Conservation (phyloP, 2,888 invertebrate species). For the Andrena bicolor region DNA sequence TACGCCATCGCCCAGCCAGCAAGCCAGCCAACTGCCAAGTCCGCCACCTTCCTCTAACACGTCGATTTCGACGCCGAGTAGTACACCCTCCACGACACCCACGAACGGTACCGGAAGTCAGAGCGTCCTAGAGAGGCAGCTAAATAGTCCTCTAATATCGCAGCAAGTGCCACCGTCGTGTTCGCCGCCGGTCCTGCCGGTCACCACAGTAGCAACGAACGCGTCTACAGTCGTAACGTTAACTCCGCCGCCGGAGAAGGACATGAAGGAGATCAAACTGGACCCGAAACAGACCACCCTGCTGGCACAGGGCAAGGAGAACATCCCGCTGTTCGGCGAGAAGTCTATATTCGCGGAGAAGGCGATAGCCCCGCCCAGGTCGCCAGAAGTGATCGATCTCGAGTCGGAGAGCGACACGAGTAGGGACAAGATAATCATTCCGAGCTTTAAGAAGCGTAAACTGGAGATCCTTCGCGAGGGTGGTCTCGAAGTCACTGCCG, state of each 20-base stretch:
- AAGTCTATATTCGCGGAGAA: constrained; percentile 81
- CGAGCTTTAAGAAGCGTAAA: constrained; percentile 89
- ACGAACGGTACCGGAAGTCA: constrained; percentile 74
- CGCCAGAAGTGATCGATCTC: constrained; percentile 89
- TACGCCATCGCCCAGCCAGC: constrained; percentile 72
- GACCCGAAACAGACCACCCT: constrained; percentile 82
- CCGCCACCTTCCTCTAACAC: constrained; percentile 81
- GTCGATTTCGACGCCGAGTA: constrained; percentile 79
- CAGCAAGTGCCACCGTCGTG: constrained; percentile 77
- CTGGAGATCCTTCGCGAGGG: constrained; percentile 91
- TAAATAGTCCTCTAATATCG: constrained; percentile 78
- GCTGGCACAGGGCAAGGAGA: constrained; percentile 87
- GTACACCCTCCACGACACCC: constrained; percentile 81
- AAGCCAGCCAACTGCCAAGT: constrained; percentile 79
- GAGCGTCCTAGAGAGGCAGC: constrained; percentile 81
- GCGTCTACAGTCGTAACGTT: constrained; percentile 84
- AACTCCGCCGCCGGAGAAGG: constrained; percentile 85
- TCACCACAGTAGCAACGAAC: constrained; percentile 79
- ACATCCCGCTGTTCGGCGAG: constrained; percentile 85
- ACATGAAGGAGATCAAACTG: constrained; percentile 82
- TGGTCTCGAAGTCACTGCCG: constrained; percentile 91
- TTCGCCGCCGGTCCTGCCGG: constrained; percentile 77
- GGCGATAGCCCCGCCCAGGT: constrained; percentile 87
- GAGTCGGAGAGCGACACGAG: constrained; percentile 85
- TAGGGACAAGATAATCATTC: constrained; percentile 82